phyloP scores from a whole-genome alignment of 2,113 vertebrate species.

The Eurystomus gularis region DNA sequence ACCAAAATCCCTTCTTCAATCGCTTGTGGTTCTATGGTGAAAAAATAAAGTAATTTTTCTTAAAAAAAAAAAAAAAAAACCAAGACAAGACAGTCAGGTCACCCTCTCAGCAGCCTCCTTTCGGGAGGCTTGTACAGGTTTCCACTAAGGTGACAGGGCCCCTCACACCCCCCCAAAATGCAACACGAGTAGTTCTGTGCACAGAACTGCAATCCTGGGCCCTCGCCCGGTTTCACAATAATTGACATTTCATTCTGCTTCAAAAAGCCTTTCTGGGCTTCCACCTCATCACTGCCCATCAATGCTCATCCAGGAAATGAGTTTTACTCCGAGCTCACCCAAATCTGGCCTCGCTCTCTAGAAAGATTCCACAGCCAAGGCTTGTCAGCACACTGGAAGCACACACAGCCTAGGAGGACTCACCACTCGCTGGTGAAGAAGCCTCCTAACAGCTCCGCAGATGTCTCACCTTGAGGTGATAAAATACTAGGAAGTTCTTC shows the following conservation, averaged over 20 bases:
- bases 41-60: neutral
- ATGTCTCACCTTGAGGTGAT: conserved; percentile 65
- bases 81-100: neutral
- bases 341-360: neutral
- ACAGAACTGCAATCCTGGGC: no score
- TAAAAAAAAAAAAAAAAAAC: neutral
- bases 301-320: neutral
- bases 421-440: no score
- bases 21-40: conserved; percentile 51
- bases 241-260: neutral
- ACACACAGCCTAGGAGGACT: neutral
- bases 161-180: rapidly evolving
- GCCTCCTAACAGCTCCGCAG: no score
- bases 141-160: rapidly evolving
- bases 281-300: no score
- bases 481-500: conserved; percentile 75
- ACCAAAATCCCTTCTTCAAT: conserved; percentile 75
- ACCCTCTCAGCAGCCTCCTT: neutral
- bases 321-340: neutral
- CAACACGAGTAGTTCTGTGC: neutral
- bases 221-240: neutral
- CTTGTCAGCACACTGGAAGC: neutral
- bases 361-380: neutral
- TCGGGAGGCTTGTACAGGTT: neutral
- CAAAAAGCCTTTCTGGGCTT: neutral